Evolutionary conservation across 2,888 invertebrate species (phyloP).

Genomic region (Ichneumoninae sp.): DNA sequence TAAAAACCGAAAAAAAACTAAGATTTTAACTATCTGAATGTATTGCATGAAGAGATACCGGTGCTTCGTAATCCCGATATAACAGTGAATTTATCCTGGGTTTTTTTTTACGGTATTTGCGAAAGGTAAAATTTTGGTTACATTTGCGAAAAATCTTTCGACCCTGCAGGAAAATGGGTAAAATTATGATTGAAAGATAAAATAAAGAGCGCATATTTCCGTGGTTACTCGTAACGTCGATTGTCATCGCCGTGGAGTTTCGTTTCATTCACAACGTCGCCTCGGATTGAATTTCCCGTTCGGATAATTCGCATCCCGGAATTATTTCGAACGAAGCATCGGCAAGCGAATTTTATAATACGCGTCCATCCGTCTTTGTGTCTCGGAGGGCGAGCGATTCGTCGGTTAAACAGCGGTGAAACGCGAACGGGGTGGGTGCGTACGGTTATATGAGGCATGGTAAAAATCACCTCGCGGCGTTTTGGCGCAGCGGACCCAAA

Average conservation of each 20-base stretch:
- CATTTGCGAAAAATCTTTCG: background rate
- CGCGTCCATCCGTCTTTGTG: background rate
- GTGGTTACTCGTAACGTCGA: background rate
- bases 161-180: background rate
- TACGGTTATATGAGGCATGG: background rate
- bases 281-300: background rate
- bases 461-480: background rate
- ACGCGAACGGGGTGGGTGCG: background rate
- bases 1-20: too few species aligned
- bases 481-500: constrained; percentile 1
- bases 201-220: background rate
- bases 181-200: background rate
- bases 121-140: background rate
- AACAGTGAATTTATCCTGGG: background rate
- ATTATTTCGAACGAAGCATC: background rate
- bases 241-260: background rate
- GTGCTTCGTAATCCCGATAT: background rate
- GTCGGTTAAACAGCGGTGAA: constrained; percentile 5
- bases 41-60: too few species aligned
- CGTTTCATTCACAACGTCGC: background rate
- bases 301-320: background rate
- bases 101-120: background rate
- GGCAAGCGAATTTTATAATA: background rate
- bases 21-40: too few species aligned
- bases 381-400: background rate